These are phyloP conservation scores for Megaceryle maxima DNA, from an alignment of 2,113 vertebrate genomes.

Conservation along the genomic window DNA sequence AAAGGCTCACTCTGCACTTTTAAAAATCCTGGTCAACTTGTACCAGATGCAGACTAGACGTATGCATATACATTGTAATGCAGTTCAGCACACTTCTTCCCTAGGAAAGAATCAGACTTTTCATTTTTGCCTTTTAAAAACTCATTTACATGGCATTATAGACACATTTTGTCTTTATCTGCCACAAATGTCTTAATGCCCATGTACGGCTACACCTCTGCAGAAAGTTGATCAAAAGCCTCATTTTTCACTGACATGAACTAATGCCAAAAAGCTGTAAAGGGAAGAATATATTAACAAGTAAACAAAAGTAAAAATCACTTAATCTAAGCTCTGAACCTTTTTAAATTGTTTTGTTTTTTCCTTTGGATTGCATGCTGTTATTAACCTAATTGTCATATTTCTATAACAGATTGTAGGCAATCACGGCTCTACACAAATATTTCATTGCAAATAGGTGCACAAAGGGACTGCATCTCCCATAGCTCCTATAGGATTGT, in stretches of 20 bases:
- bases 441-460: background rate
- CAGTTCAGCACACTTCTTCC: background rate
- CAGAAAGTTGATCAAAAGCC: background rate
- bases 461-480: background rate
- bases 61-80: background rate
- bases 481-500: background rate
- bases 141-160: background rate
- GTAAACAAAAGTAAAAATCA: background rate
- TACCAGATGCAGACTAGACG: background rate
- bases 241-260: background rate
- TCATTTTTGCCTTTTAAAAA: background rate
- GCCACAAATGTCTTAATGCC: background rate
- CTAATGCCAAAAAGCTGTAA: background rate
- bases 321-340: background rate
- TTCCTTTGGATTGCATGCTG: background rate
- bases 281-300: background rate
- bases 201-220: background rate
- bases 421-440: background rate
- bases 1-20: conserved; percentile 6
- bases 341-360: background rate
- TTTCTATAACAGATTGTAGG: background rate
- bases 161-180: background rate
- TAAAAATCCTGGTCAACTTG: background rate
- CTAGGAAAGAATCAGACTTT: background rate
- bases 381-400: background rate